Conservation (phyloP, 2,113 vertebrate species). For the Limanda limanda region DNA sequence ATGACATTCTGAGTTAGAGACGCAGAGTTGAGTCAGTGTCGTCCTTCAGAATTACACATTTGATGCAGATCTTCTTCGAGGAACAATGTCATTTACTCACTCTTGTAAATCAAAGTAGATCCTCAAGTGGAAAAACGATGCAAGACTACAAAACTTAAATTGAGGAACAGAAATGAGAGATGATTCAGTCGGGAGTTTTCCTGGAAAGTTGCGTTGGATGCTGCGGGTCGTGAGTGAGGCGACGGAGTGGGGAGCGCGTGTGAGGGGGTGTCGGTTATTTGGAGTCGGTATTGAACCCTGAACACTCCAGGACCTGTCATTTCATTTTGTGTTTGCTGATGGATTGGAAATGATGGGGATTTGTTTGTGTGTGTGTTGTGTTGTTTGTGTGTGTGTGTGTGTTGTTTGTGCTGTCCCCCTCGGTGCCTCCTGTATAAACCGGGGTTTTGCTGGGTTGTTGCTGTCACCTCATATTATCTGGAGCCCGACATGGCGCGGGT, state of each 20-base stretch:
- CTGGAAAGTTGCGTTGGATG: too few relatives aligned
- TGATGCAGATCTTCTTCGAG: too few relatives aligned
- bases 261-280: constrained; percentile 23
- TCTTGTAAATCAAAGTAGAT: too few relatives aligned
- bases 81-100: too few relatives aligned
- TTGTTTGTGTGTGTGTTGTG: constrained; percentile 7
- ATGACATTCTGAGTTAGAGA: too few relatives aligned
- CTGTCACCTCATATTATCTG: constrained; percentile 77
- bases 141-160: too few relatives aligned
- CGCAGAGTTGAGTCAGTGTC: too few relatives aligned
- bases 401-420: constrained; percentile 53
- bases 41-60: too few relatives aligned
- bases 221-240: neutral
- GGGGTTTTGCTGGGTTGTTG: constrained; percentile 62
- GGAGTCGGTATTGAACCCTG: constrained; percentile 43
- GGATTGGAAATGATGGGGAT: constrained; percentile 61
- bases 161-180: too few relatives aligned
- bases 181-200: too few relatives aligned
- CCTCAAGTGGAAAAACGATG: too few relatives aligned
- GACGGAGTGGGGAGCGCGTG: neutral
- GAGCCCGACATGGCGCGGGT: constrained; percentile 48
- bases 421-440: constrained; percentile 47
- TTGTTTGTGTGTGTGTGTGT: neutral
- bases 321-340: constrained; percentile 64
- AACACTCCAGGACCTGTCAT: constrained; percentile 71